Base-by-base conservation (phyloP, 2,888 invertebrate species). In the Sericinus montela region DNA sequence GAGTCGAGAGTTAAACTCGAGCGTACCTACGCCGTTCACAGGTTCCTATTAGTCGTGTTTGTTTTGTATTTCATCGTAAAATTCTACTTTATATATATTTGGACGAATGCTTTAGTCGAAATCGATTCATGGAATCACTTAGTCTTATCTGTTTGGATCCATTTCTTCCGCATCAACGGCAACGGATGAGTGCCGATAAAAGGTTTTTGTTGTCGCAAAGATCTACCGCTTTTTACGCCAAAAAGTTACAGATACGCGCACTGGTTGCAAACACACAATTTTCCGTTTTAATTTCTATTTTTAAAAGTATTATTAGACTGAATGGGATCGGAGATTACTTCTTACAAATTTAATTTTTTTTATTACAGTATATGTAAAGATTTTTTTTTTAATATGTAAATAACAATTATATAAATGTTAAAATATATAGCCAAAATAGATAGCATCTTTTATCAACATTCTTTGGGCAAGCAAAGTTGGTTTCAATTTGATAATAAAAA, bases 191-290 rank as follows among this genome's bases (percentile, higher is more conserved):
- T 66, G 63, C 59, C 66, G 71, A 69, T 78, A 78, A 80, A 75
- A 79, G 79, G 72, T 72, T 80, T 80, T 76, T 67, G 66, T 65
- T 77, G 77, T 80, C 63, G 54, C 56, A 44, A 56, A 61, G 60
- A 61, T 68, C 56, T 62, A 57, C 59, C 55, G 62, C 62, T 67
- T 67, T 69, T 62, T 59, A 51, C 55, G 55, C 51, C 47, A 35
- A 45, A 32, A 61, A 62, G 57, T 64, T 65, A 60, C 61, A 60
- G 55, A 53, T 53, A 50, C 51, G 11, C 38, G 38, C 45, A 45
- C 54, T 44, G 52, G 54, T 51, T 52, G 32, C 44, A 41, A n/a
- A 51, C 37, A 51, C 48, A 41, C 48, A 37, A 48, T 50, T 48
- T 43, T 45, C 39, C 13, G 3, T 46, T 34, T 23, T 34, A 48